Base-by-base conservation (phyloP, 1,140 invertebrate species). In the Microvelia longipes region DNA sequence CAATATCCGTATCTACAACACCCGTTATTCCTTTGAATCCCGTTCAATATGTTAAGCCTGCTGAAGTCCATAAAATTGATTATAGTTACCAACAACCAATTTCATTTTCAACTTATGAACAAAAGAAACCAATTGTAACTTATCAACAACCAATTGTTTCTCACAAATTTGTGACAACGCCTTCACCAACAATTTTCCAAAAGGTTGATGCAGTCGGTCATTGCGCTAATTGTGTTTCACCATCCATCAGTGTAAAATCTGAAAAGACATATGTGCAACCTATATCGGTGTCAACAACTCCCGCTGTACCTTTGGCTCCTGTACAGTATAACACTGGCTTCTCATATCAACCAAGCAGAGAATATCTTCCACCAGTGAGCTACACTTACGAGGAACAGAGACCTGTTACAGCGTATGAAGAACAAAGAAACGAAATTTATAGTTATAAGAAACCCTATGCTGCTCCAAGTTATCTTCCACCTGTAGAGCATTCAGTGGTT, bases 231-330 rank as follows among this genome's bases (percentile, higher is more conserved):
- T 50, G 35, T 19, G 35, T 50, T 50, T 50, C 35, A 50, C 35
- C 35, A 50, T 50, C 35, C 19, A 11, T 50, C 5, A 50, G 19
- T 19, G 19, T 50, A 11, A 50, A 50, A 50, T 50, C 5, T 19
- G 35, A 50, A 19, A 50, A 50, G 19, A 25, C 50, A n/a, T 29
- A 19, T 24, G 29, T 50, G 1, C 29, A 60, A 67, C 69, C 69
- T 2, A 62, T 70, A 15, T n/a, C 65, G 13, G 64, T 67, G 5
- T 60, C 69, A 28, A 70, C 68, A 1, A 71, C 74, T 2, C 74
- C 75, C 14, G 66, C 68, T 14, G 72, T 75, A 5, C 76, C 76
- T 0, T 75, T 76, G 1, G 76, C 76, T 25, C 74, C 75, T 1
- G 74, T 74, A 28, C 72, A 71, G n/a, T 76, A 77, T 61, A 61